Base-by-base conservation (phyloP, 2,797 vertebrate species). In the Florisuga fusca region DNA sequence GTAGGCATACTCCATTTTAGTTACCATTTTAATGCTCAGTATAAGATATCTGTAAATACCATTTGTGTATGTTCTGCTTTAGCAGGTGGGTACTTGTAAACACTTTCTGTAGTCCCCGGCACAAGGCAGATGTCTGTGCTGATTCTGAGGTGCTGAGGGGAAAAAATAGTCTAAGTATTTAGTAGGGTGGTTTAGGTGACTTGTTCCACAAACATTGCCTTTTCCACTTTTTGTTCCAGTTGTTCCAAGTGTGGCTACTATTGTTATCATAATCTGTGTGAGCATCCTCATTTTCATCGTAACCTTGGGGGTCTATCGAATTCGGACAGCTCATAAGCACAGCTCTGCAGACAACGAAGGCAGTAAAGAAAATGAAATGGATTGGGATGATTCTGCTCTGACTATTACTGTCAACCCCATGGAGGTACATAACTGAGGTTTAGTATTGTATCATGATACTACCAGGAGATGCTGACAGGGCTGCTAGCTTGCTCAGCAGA, bases 341-440 rank as follows among this genome's bases (percentile, higher is more conserved):
- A 96, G 98, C 81, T 91, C 98, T 76, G 97, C 96, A 50, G 97
- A 98, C 77, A 96, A 62, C 0, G 98, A 98, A 88, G 97, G 97
- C 7, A 90, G 95, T 27, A 99, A 98, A 95, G 98, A 99, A 23
- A 96, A 96, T 0, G 98, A 99, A 55, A 98, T 97, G 97, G 98
- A 98, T 69, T 99, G 99, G 99, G 99, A 99, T 17, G 97, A 99
- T 93, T 99, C 99, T 11, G 98, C 98, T 8, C 98, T 99, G 89
- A 99, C 99, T 3, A 99, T 99, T 96, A 99, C 99, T 0, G 97
- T 99, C 95, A 99, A 99, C 91, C 99, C 99, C 15, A 99, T 99
- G 98, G 99, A 99, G 99, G 99, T 99, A 96, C 91, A 27, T 26
- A 38, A 12, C 43, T 3, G 5, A 15, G 27, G 11, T 75, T 34